Conservation (phyloP, 2,888 invertebrate genomes). For the Patella ulyssiponensis region DNA sequence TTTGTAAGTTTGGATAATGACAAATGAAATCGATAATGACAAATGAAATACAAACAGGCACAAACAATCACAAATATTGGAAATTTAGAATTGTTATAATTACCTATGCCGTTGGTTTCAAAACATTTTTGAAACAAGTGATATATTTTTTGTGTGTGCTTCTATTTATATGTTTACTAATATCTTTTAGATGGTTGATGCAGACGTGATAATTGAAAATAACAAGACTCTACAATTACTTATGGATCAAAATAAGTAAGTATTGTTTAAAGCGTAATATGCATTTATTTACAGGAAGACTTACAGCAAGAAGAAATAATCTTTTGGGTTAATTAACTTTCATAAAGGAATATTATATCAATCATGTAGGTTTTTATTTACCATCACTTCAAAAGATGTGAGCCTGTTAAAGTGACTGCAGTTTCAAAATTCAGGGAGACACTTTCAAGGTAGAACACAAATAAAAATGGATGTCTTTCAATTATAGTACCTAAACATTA, state of each 20-base stretch:
- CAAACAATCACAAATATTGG: neutral
- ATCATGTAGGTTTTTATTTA: neutral
- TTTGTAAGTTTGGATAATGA: constrained; percentile 79
- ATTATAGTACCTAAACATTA: too few relatives aligned
- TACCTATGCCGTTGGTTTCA: too few relatives aligned
- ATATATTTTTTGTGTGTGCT: constrained; percentile 7
- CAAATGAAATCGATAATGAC: neutral
- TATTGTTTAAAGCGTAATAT: constrained; percentile 11
- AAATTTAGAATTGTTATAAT: constrained; percentile 1
- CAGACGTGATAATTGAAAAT: constrained; percentile 72
- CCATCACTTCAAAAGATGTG: too few relatives aligned
- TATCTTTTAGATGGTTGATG: constrained; percentile 66
- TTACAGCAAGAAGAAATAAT: neutral
- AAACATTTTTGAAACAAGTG: neutral
- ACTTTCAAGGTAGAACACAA: too few relatives aligned
- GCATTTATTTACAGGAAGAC: neutral
- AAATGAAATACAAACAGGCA: neutral
- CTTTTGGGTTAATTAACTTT: neutral
- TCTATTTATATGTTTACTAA: constrained; percentile 18
- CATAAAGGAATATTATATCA: neutral
- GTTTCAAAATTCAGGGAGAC: too few relatives aligned
- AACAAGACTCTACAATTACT: constrained; percentile 74
- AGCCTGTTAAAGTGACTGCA: too few relatives aligned
- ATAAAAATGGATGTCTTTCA: too few relatives aligned
- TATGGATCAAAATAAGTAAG: constrained; percentile 79